Conservation (phyloP, 1,140 invertebrate species). For the Cydia pomonella region DNA sequence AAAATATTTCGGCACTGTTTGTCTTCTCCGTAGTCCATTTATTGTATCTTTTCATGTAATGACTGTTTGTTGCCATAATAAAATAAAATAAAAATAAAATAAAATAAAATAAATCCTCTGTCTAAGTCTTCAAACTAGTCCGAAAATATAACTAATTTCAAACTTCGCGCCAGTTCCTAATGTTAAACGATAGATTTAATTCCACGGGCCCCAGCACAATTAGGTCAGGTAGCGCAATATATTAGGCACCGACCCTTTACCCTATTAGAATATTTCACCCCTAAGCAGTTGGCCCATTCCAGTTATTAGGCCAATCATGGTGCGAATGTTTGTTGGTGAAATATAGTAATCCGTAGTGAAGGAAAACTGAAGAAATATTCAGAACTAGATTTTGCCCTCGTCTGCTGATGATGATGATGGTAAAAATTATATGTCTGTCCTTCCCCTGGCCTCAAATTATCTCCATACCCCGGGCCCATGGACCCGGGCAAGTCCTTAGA, state of each 20-base stretch:
- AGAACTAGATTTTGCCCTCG: too few species aligned
- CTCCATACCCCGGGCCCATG: too few species aligned
- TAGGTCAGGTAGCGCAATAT: constrained; percentile 13
- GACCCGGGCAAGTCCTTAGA: too few species aligned
- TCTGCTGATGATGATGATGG: too few species aligned
- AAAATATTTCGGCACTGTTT: too few species aligned
- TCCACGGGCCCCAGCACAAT: background rate
- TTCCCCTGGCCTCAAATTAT: too few species aligned
- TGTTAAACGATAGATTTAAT: background rate
- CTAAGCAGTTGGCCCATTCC: constrained; percentile 10
- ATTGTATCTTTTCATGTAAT: too few species aligned
- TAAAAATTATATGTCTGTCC: too few species aligned
- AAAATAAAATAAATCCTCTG: too few species aligned
- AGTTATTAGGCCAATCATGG: background rate
- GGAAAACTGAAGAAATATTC: background rate
- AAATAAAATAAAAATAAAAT: too few species aligned
- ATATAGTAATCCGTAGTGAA: background rate
- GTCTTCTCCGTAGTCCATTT: too few species aligned
- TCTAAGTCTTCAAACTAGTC: background rate
- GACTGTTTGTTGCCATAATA: too few species aligned
- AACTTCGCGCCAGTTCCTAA: background rate
- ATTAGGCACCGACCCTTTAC: constrained; percentile 4
- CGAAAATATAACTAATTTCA: background rate
- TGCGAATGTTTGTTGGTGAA: background rate
- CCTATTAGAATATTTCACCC: constrained; percentile 4